Evolutionary conservation across 1,140 invertebrate species (phyloP), one percentile per base, ranked within the genome.

Genomic region (Nephotettix cincticeps): DNA sequence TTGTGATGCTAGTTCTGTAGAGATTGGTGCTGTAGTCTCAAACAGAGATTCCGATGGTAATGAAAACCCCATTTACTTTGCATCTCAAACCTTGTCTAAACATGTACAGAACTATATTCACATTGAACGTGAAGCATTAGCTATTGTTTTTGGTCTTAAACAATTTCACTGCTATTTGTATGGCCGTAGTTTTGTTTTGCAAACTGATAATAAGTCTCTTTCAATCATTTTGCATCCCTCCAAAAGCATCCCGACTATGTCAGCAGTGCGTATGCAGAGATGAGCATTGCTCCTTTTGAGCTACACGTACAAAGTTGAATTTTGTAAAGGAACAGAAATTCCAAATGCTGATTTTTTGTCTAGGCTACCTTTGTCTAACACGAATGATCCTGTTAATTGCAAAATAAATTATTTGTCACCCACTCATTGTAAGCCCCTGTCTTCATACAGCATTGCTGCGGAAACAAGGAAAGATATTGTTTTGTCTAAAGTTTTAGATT

Each of bases 31-130:
- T 3, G 21, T 51, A 6, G 19, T 51, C 4, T 3, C 47, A 9
- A 6, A 51, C n/a, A n/a, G 3, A 9, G 3, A 9, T 4, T n/a
- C 47, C 63, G 13, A 45, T 28, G 13, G 19, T 51, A 61, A 28
- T 71, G 21, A 67, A 40, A 32, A n/a, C 11, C 65, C 30, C n/a
- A 43, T 40, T 13, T 6, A 28, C 23, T 67, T 67, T 28, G 43
- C 65, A 19, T 36, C 61, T 30, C 13, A 82, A 68, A 78, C 79
- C 1, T 68, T 87, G 21, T 77, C 74, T 65, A 80, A 81, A 63
- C 83, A 82, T 69, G 51, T 75, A 66, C 19, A 17, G 13, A 43
- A 28, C 17, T 66, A 32, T 66, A 19, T 17, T 36, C 64, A 66
- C n/a, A 36, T 66, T 14, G 64, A 66, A 25, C 17, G 21, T n/a